Base-by-base conservation (phyloP, 92 coral and sea anemone species). In the Umimayanthus chanpuru region DNA sequence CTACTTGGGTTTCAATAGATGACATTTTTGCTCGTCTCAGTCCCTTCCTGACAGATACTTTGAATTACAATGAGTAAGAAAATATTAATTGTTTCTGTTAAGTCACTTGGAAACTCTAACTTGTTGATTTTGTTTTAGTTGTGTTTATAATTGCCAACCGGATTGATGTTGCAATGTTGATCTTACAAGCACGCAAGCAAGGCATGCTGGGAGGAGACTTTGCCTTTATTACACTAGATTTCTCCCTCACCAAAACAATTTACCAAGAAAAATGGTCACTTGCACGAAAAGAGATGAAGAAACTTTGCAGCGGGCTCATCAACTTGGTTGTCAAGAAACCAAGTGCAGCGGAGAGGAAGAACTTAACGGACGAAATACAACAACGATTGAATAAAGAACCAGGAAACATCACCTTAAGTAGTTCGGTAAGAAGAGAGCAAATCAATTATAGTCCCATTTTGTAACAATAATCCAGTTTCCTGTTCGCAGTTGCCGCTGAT, bases 151-250 rank as follows among this genome's bases (percentile, higher is more conserved):
- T 96, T 40, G 96, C 90, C 14, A 14, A 7, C 18, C 87, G 81
- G 76, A 40, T 40, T 61, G 91, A 92, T 41, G 91, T 90, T 10
- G 66, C 82, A 41, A 50, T 74, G 38, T 71, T 92, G 56, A 39
- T 96, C 85, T 26, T 88, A 66, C 78, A 85, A 5, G 98, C 98
- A 28, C 90, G 82, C 72, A 91, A 83, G 14, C 87, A 92, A 11
- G 92, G 89, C 23, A 96, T 96, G 98, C 82, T 94, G 70, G 79
- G 80, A 9, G 98, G 98, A 49, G 91, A 92, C 41, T 96, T 82
- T 39, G 96, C 96, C 38, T 94, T 96, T 80, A 91, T 96, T 80
- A 89, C 95, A 2, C 79, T 94, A n/a, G 97, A 94, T 74, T 94
- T 94, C 87, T 81, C 55, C 67, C 87, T 83, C 4, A 83, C 12